Percentiles rank a stretch among this genome's conserved stretches.
Conservation (phyloP, 2,888 invertebrate species). For the Dioctria linearis region DNA sequence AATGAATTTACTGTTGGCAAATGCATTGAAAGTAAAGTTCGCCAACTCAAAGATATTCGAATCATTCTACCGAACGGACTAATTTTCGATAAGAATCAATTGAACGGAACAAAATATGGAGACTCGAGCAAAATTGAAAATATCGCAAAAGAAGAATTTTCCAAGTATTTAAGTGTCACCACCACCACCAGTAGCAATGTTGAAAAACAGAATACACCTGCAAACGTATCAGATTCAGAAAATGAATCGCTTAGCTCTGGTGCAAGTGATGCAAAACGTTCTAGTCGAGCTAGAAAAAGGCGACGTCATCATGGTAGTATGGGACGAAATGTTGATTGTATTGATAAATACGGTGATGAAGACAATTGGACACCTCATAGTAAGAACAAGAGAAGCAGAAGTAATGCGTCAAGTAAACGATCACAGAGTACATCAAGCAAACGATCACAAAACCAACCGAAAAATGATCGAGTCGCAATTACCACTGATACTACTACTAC, state of each 20-base stretch:
- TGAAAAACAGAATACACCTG: neutral
- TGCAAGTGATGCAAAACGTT: neutral
- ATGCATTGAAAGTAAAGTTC: constrained; percentile 29
- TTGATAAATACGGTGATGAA: constrained; percentile 53
- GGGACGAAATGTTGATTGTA: constrained; percentile 55
- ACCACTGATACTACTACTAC: neutral
- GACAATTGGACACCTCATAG: constrained; percentile 4
- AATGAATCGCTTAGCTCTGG: neutral
- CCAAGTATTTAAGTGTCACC: neutral
- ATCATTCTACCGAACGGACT: constrained; percentile 31
- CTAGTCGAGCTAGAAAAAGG: constrained; percentile 30
- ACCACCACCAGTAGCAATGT: neutral
- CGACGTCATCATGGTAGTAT: neutral
- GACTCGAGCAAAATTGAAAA: neutral
- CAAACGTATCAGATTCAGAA: neutral
- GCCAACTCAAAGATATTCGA: constrained; percentile 10
- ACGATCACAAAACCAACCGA: no score
- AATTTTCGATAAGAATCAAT: constrained; percentile 13
- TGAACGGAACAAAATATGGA: constrained; percentile 7
- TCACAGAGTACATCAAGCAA: no score
- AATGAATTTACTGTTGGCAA: constrained; percentile 20
- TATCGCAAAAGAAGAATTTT: constrained; percentile 8
- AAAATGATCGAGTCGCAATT: no score
- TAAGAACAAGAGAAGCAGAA: neutral
- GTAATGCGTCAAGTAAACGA: no score